phyloP scores from a whole-genome alignment of 2,797 vertebrate species.

The Tolypeutes matacus region DNA sequence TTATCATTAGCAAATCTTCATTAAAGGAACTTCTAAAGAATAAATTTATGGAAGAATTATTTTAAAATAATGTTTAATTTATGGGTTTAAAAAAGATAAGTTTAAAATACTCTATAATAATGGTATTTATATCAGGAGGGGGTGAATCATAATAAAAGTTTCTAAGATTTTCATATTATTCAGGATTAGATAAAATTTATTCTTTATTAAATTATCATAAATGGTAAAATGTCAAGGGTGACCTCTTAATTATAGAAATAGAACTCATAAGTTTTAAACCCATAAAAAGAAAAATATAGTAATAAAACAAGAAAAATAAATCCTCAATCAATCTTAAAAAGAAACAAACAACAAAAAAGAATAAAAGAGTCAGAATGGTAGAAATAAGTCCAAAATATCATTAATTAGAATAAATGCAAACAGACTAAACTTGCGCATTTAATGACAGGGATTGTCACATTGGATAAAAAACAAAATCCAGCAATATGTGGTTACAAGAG shows the following conservation, averaged over 20 bases:
- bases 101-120: conserved; percentile 11
- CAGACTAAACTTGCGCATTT: background rate
- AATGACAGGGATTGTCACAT: conserved; percentile 5
- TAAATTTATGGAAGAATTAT: conserved; percentile 16
- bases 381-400: conserved; percentile 45
- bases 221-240: background rate
- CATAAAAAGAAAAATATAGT: background rate
- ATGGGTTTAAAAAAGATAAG: background rate
- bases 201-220: background rate
- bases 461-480: conserved; percentile 49
- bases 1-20: conserved; percentile 39
- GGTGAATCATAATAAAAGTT: background rate
- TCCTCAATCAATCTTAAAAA: background rate
- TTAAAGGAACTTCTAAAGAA: conserved; percentile 3
- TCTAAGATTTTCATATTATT: conserved; percentile 17
- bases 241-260: conserved; percentile 50
- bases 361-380: background rate
- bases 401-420: conserved; percentile 36
- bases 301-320: conserved; percentile 22
- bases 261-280: background rate
- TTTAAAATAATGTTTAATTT: conserved; percentile 51
- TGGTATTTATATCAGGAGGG: background rate
- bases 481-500: background rate
- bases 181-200: background rate
- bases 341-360: conserved; percentile 23